Evolutionary conservation across 2,888 invertebrate species (phyloP).

Genomic region (Melanchra persicariae): DNA sequence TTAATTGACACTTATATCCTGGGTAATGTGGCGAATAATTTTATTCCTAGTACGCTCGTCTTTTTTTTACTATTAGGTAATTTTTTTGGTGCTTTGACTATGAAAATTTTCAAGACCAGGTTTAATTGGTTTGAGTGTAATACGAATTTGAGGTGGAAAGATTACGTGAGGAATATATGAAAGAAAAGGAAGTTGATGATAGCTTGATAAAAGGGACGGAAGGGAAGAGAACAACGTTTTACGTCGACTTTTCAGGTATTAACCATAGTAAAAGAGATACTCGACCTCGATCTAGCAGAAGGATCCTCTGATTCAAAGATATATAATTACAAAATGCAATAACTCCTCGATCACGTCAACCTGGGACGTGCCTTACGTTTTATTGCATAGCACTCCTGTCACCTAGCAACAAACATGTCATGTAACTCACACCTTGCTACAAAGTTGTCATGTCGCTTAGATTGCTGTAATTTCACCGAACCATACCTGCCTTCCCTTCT

Average conservation of each 20-base stretch:
- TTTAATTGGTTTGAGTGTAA: neutral
- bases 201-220: no score
- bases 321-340: slow-evolving; percentile 21
- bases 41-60: neutral
- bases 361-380: slow-evolving; percentile 1
- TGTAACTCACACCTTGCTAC: neutral
- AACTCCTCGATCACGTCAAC: neutral
- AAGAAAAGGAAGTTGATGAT: no score
- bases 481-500: no score
- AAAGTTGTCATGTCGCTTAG: slow-evolving; percentile 21
- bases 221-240: no score
- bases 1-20: slow-evolving; percentile 5
- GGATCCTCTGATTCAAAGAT: neutral
- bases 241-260: no score
- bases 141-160: neutral
- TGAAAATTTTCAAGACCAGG: neutral
- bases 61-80: neutral
- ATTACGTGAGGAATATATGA: no score
- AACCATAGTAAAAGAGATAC: no score
- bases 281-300: neutral
- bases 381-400: slow-evolving; percentile 14
- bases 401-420: slow-evolving; percentile 14
- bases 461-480: slow-evolving; percentile 3
- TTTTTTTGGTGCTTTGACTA: neutral
- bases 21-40: slow-evolving; percentile 1